Evolutionary conservation across 2,113 vertebrate genomes (phyloP), one percentile per base, ranked within the genome.

Genomic region (Brienomyrus brachyistius): DNA sequence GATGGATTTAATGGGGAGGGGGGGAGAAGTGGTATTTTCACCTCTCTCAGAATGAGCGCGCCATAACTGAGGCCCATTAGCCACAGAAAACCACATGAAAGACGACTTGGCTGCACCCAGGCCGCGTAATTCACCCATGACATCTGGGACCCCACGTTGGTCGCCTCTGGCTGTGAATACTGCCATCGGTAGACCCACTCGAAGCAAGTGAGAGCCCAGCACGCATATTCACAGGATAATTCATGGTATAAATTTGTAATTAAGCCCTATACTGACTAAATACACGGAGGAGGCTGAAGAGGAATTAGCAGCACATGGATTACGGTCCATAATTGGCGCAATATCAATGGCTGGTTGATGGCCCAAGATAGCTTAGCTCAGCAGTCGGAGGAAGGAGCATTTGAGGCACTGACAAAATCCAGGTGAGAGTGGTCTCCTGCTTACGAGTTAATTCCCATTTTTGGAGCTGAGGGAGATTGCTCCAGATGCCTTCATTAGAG

Each of bases 291-390:
- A 80, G 74, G 31, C 35, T 80, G 74, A 17, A 43, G 74, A 80
- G 74, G 74, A 40, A 80, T 80, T 80, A 80, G 74, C 35, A 80
- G 74, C 35, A 1, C 83, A 19, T 50, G 43, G 45, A 27, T 86
- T 86, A 19, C 35, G 43, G 74, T 80, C 35, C 35, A 10, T 80
- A 80, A 35, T 80, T 43, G 35, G 35, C 17, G 1, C 74, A 43
- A 19, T 80, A 80, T 43, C 74, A 80, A 40, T 80, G 13, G 35
- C 35, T 35, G 35, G 74, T 80, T 80, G 31, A 40, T 87, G 86
- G 52, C n/a, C 56, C 56, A 87, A 87, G 50, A 40, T 54, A 56
- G 86, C 86, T 54, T 27, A 87, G 51, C 15, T 87, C 86, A 87
- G 50, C 50, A 54, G 86, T 35, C 27, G 15, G n/a, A 54, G 86